Base-by-base conservation (phyloP, 2,888 invertebrate genomes). In the Caenorhabditis virilis region DNA sequence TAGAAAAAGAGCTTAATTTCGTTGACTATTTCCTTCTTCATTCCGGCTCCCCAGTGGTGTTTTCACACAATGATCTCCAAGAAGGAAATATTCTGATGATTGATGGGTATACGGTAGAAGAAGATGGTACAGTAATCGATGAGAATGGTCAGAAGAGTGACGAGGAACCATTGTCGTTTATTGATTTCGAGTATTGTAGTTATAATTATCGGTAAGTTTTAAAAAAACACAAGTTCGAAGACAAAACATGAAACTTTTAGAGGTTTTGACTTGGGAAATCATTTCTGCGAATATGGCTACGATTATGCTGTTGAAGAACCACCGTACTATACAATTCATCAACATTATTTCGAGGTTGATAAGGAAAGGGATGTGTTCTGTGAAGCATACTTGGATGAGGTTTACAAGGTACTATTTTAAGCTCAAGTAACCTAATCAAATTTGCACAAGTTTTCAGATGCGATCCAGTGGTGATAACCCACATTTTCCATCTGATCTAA, bases 1-100 rank as follows among this genome's bases (percentile, higher is more conserved):
- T 77, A 20, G 65, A 67, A 7, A 36, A 58, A n/a, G 77, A 77
- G 55, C 48, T 76, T 39, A 65, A 73, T 42, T 73, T 75, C 22
- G 67, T 76, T 20, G 68, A 77, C 30, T 53, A 60, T 35, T 77
- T 75, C 46, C 49, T 77, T n/a, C 33, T 60, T 20, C 43, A 62
- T 9, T 61, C 62, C 43, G 53, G 52, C 30, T 72, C 71, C 38
- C 91, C 92, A 0, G 91, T 93, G 0, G 90, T 80, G 7, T 84
- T 84, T 69, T 82, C 82, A 48, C 84, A 84, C 65, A 84, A 84
- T 62, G 84, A 84, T 64, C 49, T 84, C n/a, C 84, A 84, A 68
- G 73, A 75, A 52, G 75, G 75, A 36, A 75, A 75, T 25, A 65
- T 75, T 47, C 57, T 75, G 1, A 48, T 75, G 0, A 62, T 66